Evolutionary conservation across 2,888 invertebrate species (phyloP), one percentile per base, ranked within the genome.

Genomic region (Himalopsyche anomala): DNA sequence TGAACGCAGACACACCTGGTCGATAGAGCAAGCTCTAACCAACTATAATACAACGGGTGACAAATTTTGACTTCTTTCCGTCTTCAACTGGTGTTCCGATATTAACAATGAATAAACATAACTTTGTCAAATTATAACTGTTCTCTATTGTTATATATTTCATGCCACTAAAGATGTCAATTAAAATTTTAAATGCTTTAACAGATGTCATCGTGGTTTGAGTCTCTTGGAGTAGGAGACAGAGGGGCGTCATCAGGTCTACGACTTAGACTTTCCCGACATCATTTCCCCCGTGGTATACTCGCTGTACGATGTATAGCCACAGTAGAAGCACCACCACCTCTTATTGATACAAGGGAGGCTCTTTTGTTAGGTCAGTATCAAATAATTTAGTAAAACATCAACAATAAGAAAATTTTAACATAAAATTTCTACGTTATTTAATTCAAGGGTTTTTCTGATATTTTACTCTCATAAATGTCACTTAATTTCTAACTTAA

Each of bases 261-360:
- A 36, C 84, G 82, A 8, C 80, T 88, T n/a, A 79, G 74, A 28
- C 83, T 88, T 11, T 82, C 87, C 15, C 54, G 56, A 38, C 84
- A 85, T 9, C 87, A 88, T 80, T 87, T 88, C 45, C 55, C 84
- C 4, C 51, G 69, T 19, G 88, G 87, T n/a, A 79, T 56, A 38
- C 38, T 88, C 80, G 55, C 85, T 4, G 87, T 89, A 38, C 81
- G 87, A 38, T 89, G 89, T 80, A 84, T 87, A 83, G 84, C 88
- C 36, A 87, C 87, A 9, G 88, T 89, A 5, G 86, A 87, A 6
- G 62, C 85, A 28, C 86, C 87, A 69, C 55, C 62, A 11, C 87
- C 86, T n/a, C 87, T 87, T 1, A 69, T 87, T 4, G 87, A 89
- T 55, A 86, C 86, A 12, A 87, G 85, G 40, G 87, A 88, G 80